phyloP scores from a whole-genome alignment of 64 coral and sea anemone species.

The Montipora foliosa region DNA sequence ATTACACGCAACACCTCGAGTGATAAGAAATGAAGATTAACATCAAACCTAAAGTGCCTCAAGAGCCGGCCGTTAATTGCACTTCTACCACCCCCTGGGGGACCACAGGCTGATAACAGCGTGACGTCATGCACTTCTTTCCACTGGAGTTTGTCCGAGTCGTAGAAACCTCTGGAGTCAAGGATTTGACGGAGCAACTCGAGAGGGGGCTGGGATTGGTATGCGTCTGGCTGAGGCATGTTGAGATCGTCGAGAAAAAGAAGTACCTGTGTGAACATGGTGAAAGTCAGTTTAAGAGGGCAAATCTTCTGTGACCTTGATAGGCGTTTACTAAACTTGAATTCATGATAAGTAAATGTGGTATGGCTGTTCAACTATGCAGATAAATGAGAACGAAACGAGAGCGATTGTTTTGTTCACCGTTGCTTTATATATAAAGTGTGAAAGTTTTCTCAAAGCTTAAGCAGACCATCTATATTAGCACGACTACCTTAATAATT shows the following conservation, averaged over 20 bases:
- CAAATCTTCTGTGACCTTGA: background rate
- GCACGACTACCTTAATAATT: no score
- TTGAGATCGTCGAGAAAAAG: slow-evolving; percentile 99
- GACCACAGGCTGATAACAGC: slow-evolving; percentile 92
- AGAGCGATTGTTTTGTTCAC: no score
- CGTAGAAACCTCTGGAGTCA: slow-evolving; percentile 91
- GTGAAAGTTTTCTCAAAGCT: no score
- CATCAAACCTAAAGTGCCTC: slow-evolving; percentile 88
- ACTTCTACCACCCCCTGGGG: slow-evolving; percentile 91
- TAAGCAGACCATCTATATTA: no score
- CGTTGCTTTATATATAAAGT: no score
- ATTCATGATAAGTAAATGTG: no score
- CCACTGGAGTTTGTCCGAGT: slow-evolving; percentile 90
- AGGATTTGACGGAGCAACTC: slow-evolving; percentile 91
- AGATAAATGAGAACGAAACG: no score
- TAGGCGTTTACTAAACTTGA: no score
- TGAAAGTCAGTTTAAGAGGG: background rate
- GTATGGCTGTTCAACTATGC: no score
- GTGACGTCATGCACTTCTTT: slow-evolving; percentile 90
- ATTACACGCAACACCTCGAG: background rate
- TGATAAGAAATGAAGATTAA: background rate
- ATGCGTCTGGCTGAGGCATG: slow-evolving; percentile 93
- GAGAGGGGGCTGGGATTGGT: slow-evolving; percentile 88
- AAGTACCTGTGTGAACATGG: slow-evolving; percentile 44
- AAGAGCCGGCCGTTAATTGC: slow-evolving; percentile 76